Base-by-base conservation (phyloP, 1,140 invertebrate genomes). In the Trichoplusia ni region DNA sequence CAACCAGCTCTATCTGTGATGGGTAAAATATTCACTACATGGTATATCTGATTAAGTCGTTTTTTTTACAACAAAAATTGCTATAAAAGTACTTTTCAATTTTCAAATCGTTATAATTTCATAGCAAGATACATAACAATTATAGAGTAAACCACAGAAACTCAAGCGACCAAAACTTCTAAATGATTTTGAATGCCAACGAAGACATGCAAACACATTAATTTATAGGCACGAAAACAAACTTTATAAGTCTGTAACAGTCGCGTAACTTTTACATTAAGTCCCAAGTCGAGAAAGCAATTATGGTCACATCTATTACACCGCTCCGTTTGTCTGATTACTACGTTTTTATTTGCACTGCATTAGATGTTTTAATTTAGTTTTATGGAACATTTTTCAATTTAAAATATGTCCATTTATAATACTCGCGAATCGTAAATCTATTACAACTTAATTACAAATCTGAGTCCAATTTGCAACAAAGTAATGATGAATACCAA, bases 211-310 rank as follows among this genome's bases (percentile, higher is more conserved):
- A 87, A 88, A 89, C 82, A 84, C 77, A 86, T 86, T 82, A 88
- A 87, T 90, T 89, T 85, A 85, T 79, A 81, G 81, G 73, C 74
- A 82, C 67, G 73, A 81, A 84, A 77, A 82, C 77, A 84, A 88
- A 87, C 79, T 88, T 88, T 71, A 78, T 69, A 85, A 85, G 80
- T 85, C 81, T 73, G 71, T 81, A 75, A 72, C 75, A 56, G 73
- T 72, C 70, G 77, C 71, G 73, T 61, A 88, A 90, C 87, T 90
- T 90, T 83, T 88, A 77, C 87, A 90, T 90, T 90, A 88, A 75
- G 70, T 78, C 74, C 71, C 68, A 38, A 65, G 64, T 38, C 69
- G 69, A 71, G 68, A 71, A 78, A 77, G 80, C 81, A 82, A 78
- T 82, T 86, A 84, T 74, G 77, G 78, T 82, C 69, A 73, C 77